Evolutionary conservation across 2,797 vertebrate species (phyloP), one percentile per base, ranked within the genome.

Genomic region (Australoheros facetus): DNA sequence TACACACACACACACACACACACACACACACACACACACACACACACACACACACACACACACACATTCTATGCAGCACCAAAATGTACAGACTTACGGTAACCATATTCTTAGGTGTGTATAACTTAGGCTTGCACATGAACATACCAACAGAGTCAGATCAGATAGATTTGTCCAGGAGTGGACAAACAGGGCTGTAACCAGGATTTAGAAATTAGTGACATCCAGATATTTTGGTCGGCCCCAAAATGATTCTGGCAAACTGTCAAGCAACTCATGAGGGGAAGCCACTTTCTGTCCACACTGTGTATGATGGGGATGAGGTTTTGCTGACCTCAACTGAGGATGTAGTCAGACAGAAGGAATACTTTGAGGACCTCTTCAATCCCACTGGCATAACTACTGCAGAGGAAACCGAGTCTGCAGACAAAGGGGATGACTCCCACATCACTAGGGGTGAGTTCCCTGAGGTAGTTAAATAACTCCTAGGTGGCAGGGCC

Each of bases 41-140:
- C 23, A 23, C 32, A 56, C 54, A 71, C 55, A 80, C 17, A 82
- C 19, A 73, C 30, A 30, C 30, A 56, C 54, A 71, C 55, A 80
- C 17, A 34, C 32, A 34, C 19, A 71, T 57, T 82, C 45, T 28
- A 56, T 60, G 10, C 71, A 19, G 11, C 10, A 14, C 5, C 28
- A 59, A 39, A 48, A 54, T 5, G n/a, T 28, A 17, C 45, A 73
- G 19, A 30, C 71, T 60, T n/a, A 60, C 64, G 82, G 10, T 45
- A n/a, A 37, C 42, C 4, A 9, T 48, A 7, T 71, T 30, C 37
- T 72, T 19, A 32, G 70, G 39, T 71, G 77, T 85, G 77, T 75
- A 81, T 71, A 73, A 83, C 64, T 72, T 58, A 28, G 39, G 55
- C 11, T 37, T 55, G 34, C 51, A 72, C 34, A 55, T 73, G 53